phyloP scores from a whole-genome alignment of 2,113 vertebrate species.

The Corythaixoides concolor region DNA sequence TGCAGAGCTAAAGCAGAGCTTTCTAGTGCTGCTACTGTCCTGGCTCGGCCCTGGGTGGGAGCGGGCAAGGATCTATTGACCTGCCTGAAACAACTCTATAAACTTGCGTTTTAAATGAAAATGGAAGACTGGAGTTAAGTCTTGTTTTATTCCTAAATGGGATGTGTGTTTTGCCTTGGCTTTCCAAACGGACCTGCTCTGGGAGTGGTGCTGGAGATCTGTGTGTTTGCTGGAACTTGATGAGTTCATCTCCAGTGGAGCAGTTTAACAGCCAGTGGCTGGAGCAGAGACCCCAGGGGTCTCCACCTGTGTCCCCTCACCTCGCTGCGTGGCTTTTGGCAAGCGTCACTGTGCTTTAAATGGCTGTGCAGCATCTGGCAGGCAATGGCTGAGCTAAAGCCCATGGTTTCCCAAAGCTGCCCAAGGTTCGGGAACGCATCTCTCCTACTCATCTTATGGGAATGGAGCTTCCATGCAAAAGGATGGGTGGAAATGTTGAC shows the following conservation, averaged over 20 bases:
- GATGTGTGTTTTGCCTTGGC: not conserved
- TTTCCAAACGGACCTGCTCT: not conserved
- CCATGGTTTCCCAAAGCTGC: not conserved
- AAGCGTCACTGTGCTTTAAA: not conserved
- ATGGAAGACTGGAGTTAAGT: not conserved
- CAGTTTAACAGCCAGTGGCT: not conserved
- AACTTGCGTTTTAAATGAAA: not conserved
- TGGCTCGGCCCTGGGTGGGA: not conserved
- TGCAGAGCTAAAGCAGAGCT: not conserved
- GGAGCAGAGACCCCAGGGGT: not conserved
- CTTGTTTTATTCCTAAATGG: not conserved
- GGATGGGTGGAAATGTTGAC: not conserved
- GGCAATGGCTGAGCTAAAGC: not conserved
- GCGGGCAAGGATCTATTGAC: not conserved
- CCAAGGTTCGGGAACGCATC: fast-evolving
- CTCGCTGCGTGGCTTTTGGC: not conserved
- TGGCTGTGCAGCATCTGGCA: not conserved
- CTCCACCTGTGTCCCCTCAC: not conserved
- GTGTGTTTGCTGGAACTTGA: not conserved
- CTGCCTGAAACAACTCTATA: not conserved
- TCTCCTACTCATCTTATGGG: not conserved
- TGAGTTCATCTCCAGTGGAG: not conserved
- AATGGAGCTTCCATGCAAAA: not conserved
- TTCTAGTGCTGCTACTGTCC: not conserved
- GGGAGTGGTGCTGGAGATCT: not conserved